Base-by-base conservation (phyloP, 92 coral and sea anemone genomes). In the Zoanthus sansibaricus region DNA sequence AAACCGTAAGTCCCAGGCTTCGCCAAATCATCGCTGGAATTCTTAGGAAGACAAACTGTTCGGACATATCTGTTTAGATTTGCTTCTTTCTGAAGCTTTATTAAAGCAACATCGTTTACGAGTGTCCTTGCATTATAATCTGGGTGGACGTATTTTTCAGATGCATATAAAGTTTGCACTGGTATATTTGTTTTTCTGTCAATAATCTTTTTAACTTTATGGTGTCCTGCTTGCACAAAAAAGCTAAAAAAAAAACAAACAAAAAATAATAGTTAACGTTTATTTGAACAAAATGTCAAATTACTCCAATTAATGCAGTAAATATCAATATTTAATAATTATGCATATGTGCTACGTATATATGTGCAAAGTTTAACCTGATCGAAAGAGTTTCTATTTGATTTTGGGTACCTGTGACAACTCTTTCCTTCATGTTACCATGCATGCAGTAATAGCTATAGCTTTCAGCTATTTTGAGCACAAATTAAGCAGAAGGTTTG, bases 101-200 rank as follows among this genome's bases (percentile, higher is more conserved):
- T 82, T 32, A 93, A 90, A 31, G 95, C 95, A 11, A 93, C 85
- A 30, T 93, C 93, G 72, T 87, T 84, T 2, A 5, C 56, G 7
- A 45, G 51, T 7, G 37, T 10, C 17, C 0, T 0, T 20, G 64
- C 46, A 16, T 21, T 58, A 88, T 71, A 95, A 8, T 79, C 72
- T 42, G 62, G 89, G 59, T 96, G 97, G 20, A 89, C 17, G 42
- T 82, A 87, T 16, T 92, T 87, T 9, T 33, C 78, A 14, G 68
- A 84, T 33, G 88, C 87, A 2, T 0, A 0, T n/a, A 90, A 20
- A 3, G 82, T 74, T 80, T 87, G 89, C 8, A 88, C 83, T 64
- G 86, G 86, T 11, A 86, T 75, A 15, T 86, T 67, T 17, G 59
- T 86, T 15, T 92, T 25, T 25, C 25, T 25, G 42, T 37, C 42